Evolutionary conservation across 92 coral and sea anemone genomes (phyloP).

Genomic region (Porites lobata): DNA sequence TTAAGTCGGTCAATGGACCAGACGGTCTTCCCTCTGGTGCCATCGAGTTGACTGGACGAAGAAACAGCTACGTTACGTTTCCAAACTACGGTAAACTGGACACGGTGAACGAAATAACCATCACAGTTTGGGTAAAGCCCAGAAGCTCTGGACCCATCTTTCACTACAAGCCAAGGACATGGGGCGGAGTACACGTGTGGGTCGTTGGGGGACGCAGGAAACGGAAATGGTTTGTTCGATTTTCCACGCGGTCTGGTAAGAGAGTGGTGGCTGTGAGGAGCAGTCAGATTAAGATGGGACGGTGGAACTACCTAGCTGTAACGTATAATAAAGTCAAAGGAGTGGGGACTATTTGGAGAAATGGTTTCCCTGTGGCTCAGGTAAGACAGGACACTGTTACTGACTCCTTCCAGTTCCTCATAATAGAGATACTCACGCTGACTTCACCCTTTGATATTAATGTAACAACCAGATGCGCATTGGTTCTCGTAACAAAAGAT

Average conservation of each 20-base stretch:
- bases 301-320: slow-evolving; percentile 77
- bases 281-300: slow-evolving; percentile 59
- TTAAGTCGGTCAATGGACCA: slow-evolving; percentile 76
- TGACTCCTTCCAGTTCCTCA: no score
- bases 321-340: slow-evolving; percentile 69
- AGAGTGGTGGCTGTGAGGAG: slow-evolving; percentile 49
- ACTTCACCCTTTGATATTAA: no score
- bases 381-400: background rate
- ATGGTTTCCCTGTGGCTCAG: slow-evolving; percentile 78
- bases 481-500: no score
- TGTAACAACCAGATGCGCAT: no score
- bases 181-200: slow-evolving; percentile 79
- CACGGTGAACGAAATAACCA: slow-evolving; percentile 73
- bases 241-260: slow-evolving; percentile 67
- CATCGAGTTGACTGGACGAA: slow-evolving; percentile 63
- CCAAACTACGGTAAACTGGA: slow-evolving; percentile 75
- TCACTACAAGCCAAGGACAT: slow-evolving; percentile 69
- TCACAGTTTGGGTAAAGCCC: slow-evolving; percentile 84
- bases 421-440: no score
- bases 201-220: slow-evolving; percentile 51
- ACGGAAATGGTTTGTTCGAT: slow-evolving; percentile 64
- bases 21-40: slow-evolving; percentile 83
- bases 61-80: slow-evolving; percentile 61
- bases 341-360: slow-evolving; percentile 65
- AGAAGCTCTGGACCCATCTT: slow-evolving; percentile 75